Evolutionary conservation across 2,113 vertebrate species (phyloP), one percentile per base, ranked within the genome.

Genomic region (Axis porcinus): DNA sequence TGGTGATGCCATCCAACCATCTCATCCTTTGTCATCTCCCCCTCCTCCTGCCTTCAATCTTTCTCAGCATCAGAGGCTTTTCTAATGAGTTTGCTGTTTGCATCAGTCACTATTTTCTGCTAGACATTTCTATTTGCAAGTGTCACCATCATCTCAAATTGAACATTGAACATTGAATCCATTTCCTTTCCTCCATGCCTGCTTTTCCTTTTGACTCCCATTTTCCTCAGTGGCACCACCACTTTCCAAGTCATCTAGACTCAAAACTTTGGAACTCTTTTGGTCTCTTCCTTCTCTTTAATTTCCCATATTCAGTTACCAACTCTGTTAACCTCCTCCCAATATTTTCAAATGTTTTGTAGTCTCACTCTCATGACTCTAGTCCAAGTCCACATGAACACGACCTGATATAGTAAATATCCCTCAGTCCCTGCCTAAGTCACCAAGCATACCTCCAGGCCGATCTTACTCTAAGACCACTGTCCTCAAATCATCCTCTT

Each of bases 341-440:
- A 50, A 86, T 97, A 54, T 88, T 96, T 90, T 91, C 64, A 88
- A 79, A 11, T 94, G 33, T 40, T 93, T 91, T 96, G 14, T 81
- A 70, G 81, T 58, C 50, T 96, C 25, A 83, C 62, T 84, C 15
- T 84, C 16, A 36, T 47, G 16, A 76, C n/a, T 95, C 54, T 91
- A 74, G 23, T 81, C 23, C 82, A 96, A 47, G 14, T 30, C 21
- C 62, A 47, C 36, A 86, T 81, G 54, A 58, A 43, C 25, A 89
- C 30, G 82, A 5, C 21, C 45, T 79, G 43, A 86, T 76, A 93
- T 17, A 91, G 62, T 28, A 10, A 57, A 23, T 70, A 89, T 40
- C 21, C 70, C 28, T 67, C 16, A 74, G 36, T 50, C 21, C 21
- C 40, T 78, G 47, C 90, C 45, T 28, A 85, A 95, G 83, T 78